Base-by-base conservation (phyloP, 2,888 invertebrate genomes). In the Eristalis tenax region DNA sequence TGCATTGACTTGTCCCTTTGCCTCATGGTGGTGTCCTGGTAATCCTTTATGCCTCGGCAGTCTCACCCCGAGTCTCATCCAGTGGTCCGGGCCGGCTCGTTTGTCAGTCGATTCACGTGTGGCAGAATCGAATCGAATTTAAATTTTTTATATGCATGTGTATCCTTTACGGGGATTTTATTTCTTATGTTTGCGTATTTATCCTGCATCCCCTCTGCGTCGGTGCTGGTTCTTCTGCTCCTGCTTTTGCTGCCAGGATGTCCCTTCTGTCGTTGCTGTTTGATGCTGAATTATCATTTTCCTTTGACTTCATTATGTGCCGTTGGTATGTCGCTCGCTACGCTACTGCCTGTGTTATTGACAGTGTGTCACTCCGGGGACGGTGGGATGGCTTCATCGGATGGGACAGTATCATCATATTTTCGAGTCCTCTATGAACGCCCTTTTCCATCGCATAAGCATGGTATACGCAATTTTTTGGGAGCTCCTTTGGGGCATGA, bases 291-390 rank as follows among this genome's bases (percentile, higher is more conserved):
- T 87, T 87, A 87, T 87, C 87, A 87, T 87, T 87, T 83, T 83
- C 73, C 75, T 87, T 87, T 87, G 87, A 87, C 87, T 87, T 87
- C 87, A 87, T 87, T 87, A 87, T 87, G 83, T 83, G 87, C 76
- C 83, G 75, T 71, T 78, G 73, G 11, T 64, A 35, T 64, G 61
- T 64, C 56, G 75, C 75, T 43, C 56, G 75, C 75, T 43, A 59
- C 63, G 61, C 32, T 32, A 50, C 66, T 70, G 65, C 59, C 81
- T 73, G 77, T 85, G 85, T 59, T 77, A 85, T 85, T 83, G 83
- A 83, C 86, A 83, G 83, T 83, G 83, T 76, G 71, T 66, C 73
- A 79, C 15, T 32, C 43, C 70, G 38, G 40, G 61, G 69, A 61
- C 3, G 63, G 61, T 61, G 74, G 63, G 68, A 81, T 81, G 26